These are phyloP conservation scores for Neogale vison DNA, from an alignment of 2,113 vertebrate genomes.

Conservation along the genomic window DNA sequence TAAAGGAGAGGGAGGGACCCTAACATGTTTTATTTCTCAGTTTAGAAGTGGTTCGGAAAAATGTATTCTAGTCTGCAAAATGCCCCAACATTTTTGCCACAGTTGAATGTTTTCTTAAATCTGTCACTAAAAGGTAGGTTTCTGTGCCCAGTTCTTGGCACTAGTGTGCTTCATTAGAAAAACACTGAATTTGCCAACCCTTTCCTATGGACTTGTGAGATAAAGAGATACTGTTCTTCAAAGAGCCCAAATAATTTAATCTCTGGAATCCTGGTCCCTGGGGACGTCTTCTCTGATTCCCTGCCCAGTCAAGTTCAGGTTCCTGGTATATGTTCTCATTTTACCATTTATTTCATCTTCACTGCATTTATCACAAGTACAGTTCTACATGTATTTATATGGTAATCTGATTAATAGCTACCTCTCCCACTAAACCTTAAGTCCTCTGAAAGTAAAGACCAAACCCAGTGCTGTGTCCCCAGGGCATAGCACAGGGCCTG, in stretches of 20 bases:
- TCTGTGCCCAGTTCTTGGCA: background rate
- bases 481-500: background rate
- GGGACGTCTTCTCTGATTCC: background rate
- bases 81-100: background rate
- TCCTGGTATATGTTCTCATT: background rate
- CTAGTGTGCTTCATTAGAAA: background rate
- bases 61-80: background rate
- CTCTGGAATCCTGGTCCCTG: background rate
- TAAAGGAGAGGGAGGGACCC: background rate
- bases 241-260: constrained; percentile 34
- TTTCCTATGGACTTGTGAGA: background rate
- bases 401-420: background rate
- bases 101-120: constrained; percentile 34
- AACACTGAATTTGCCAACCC: background rate
- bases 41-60: background rate
- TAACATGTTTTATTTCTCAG: constrained; percentile 12
- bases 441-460: background rate
- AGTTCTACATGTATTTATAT: background rate
- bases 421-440: background rate
- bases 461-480: background rate
- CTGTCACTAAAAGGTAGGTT: background rate
- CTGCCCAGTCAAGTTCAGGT: background rate
- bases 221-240: background rate
- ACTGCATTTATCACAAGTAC: background rate
- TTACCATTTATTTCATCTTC: background rate